Percentiles rank a stretch among this genome's conserved stretches.
These are phyloP conservation scores for Ornithoptera alexandrae DNA, from an alignment of 2,888 invertebrate species.

Conservation along the genomic window DNA sequence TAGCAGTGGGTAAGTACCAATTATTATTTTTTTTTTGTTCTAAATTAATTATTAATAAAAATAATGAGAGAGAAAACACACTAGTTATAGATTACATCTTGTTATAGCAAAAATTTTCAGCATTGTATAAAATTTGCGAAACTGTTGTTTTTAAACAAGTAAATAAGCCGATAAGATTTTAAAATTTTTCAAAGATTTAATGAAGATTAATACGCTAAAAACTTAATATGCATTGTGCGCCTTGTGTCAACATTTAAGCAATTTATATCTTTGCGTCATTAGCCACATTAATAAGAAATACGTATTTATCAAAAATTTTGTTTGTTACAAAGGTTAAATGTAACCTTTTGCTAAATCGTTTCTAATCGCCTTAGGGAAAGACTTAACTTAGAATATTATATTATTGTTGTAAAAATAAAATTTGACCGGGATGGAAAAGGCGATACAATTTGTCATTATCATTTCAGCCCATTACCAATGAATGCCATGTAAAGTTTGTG, in stretches of 20 bases:
- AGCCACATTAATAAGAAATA: background rate
- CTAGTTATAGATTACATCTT: background rate
- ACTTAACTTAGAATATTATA: too few species aligned
- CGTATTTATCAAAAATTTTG: too few species aligned
- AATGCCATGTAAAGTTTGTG: too few species aligned
- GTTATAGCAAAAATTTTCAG: background rate
- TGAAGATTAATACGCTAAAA: background rate
- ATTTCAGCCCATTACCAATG: too few species aligned
- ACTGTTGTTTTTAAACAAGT: background rate
- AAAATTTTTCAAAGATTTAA: background rate
- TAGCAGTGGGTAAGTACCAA: slow-evolving; percentile 16
- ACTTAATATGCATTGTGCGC: background rate
- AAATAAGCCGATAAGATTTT: background rate
- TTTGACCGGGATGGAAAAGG: too few species aligned
- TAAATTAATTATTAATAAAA: background rate
- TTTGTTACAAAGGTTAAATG: too few species aligned
- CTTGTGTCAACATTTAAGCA: background rate
- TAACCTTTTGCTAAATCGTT: too few species aligned
- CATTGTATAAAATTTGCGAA: background rate
- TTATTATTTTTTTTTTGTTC: background rate
- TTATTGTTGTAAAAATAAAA: too few species aligned
- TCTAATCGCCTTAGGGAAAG: too few species aligned
- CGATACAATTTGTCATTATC: too few species aligned
- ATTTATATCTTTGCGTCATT: background rate
- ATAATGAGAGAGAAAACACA: background rate